These are phyloP conservation scores for Doryteuthis pealeii DNA, from an alignment of 1,140 invertebrate genomes.

Conservation along the genomic window DNA sequence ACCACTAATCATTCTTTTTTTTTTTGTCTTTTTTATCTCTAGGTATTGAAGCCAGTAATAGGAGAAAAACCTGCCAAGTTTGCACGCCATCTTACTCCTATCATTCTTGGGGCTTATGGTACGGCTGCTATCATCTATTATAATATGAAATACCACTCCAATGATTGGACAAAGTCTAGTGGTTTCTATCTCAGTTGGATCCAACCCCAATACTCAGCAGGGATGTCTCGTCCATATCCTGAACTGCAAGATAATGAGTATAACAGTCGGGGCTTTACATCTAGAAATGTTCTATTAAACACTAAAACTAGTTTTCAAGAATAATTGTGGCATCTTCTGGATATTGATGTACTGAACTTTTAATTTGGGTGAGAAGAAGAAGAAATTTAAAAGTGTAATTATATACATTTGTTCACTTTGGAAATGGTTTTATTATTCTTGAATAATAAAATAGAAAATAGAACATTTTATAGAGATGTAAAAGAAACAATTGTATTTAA, in stretches of 20 bases:
- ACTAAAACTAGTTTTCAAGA: slow-evolving; percentile 11
- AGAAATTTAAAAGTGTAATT: too few relatives aligned
- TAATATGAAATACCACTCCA: neutral
- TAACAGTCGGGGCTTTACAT: slow-evolving; percentile 26
- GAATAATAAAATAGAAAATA: too few relatives aligned
- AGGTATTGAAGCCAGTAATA: neutral
- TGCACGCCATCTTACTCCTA: neutral
- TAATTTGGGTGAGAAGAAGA: too few relatives aligned
- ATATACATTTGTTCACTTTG: too few relatives aligned
- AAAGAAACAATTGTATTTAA: too few relatives aligned
- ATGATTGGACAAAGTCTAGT: neutral
- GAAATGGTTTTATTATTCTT: too few relatives aligned
- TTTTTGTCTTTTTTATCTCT: neutral
- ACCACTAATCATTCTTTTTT: too few relatives aligned
- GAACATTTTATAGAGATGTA: too few relatives aligned
- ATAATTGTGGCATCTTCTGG: neutral
- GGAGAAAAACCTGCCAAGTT: neutral
- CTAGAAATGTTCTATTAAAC: slow-evolving; percentile 20
- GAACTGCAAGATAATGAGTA: slow-evolving; percentile 22
- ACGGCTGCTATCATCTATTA: neutral
- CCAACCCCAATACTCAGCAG: neutral
- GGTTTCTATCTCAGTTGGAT: neutral
- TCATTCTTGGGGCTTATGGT: neutral
- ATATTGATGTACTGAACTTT: too few relatives aligned
- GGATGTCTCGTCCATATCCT: neutral